Percentiles rank a stretch among this genome's conserved stretches.
Conservation (phyloP, 2,113 vertebrate genomes). For the Nothoprocta perdicaria region DNA sequence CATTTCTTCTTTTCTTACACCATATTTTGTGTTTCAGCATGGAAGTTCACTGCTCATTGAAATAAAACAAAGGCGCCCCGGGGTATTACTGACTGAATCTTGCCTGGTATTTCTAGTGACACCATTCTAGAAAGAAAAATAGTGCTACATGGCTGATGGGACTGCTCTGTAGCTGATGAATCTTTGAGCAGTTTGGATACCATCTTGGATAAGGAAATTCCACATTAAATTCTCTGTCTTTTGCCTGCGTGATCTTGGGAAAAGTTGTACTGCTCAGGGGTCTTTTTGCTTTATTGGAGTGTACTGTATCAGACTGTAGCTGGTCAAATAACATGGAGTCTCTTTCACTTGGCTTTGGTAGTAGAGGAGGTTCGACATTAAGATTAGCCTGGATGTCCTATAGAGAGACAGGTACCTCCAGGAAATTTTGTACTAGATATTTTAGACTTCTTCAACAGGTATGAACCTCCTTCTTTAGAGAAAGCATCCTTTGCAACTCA, state of each 20-base stretch:
- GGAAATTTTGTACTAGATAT: fast-evolving
- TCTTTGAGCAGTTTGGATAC: not conserved
- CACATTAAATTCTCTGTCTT: not conserved
- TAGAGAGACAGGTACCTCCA: not conserved
- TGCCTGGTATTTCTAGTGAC: not conserved
- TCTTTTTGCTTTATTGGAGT: not conserved
- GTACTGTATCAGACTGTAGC: not conserved
- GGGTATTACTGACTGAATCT: not conserved
- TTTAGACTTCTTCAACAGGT: not conserved
- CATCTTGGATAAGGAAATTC: not conserved
- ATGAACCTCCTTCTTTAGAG: not conserved
- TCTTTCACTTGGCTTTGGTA: not conserved
- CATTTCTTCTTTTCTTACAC: not conserved
- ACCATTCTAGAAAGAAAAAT: not conserved
- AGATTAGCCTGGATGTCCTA: not conserved
- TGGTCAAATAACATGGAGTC: not conserved
- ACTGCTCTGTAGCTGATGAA: not conserved
- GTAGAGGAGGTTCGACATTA: not conserved
- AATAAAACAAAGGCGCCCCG: slow-evolving; percentile 5
- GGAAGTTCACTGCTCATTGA: slow-evolving; percentile 17
- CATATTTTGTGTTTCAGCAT: not conserved
- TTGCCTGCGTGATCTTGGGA: not conserved
- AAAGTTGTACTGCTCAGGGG: not conserved
- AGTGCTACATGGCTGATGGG: not conserved
- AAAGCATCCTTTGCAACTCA: not conserved